Percentiles rank a stretch among this genome's conserved stretches.
phyloP scores from a whole-genome alignment of 1,140 invertebrate genomes.

The Melitaea cinxia region DNA sequence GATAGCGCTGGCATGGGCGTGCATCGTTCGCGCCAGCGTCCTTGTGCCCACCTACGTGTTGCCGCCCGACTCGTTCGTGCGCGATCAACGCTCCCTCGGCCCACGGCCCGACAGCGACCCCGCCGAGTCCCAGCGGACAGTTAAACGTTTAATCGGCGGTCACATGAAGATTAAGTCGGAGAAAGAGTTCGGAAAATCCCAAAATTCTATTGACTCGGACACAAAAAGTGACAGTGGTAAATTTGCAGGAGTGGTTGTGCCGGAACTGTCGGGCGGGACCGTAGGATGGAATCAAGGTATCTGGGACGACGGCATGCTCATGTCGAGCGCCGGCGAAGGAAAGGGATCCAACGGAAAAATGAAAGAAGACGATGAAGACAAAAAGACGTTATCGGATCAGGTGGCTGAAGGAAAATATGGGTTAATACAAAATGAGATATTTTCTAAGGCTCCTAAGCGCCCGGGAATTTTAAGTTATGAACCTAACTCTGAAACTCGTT shows the following conservation, averaged over 20 bases:
- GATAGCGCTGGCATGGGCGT: conserved; percentile 74
- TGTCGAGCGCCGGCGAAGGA: conserved; percentile 86
- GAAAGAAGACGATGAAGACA: conserved; percentile 86
- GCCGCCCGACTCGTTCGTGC: conserved; percentile 79
- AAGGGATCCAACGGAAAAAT: conserved; percentile 77
- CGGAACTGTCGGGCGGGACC: conserved; percentile 75
- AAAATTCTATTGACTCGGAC: conserved; percentile 70
- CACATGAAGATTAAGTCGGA: conserved; percentile 81
- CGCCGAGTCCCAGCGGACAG: conserved; percentile 77
- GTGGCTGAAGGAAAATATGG: conserved; percentile 94
- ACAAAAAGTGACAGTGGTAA: conserved; percentile 72
- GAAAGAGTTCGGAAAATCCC: conserved; percentile 66
- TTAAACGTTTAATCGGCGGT: conserved; percentile 84
- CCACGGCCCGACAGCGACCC: conserved; percentile 52
- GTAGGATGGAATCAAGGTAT: conserved; percentile 82
- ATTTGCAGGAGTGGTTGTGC: conserved; percentile 68
- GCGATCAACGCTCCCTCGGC: conserved; percentile 75
- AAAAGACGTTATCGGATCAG: conserved; percentile 92
- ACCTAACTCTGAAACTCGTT: conserved; percentile 87
- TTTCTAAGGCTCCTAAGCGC: conserved; percentile 84
- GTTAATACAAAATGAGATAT: conserved; percentile 92
- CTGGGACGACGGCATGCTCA: conserved; percentile 85
- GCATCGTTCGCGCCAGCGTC: conserved; percentile 67
- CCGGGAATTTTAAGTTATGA: conserved; percentile 92
- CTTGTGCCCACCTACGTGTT: conserved; percentile 79